These are phyloP conservation scores for Taenaris catops DNA, from an alignment of 2,888 invertebrate species.

Conservation along the genomic window DNA sequence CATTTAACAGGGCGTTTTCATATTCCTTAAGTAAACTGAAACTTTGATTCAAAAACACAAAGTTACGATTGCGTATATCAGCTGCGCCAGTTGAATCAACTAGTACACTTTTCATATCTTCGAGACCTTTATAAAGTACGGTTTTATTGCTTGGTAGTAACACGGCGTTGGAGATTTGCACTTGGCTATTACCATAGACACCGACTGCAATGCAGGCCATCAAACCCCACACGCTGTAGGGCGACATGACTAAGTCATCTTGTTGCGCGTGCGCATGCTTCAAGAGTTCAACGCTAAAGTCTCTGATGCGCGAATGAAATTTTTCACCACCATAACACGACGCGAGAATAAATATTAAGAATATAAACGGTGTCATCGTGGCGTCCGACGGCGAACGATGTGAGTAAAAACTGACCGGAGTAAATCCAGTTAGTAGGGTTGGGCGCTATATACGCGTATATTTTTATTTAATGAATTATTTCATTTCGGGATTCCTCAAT, in stretches of 20 bases:
- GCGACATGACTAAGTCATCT: not conserved
- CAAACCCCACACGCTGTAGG: not conserved
- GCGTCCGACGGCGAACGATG: not conserved
- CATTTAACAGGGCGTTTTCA: not conserved
- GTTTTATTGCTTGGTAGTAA: not conserved
- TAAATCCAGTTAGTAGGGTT: not conserved
- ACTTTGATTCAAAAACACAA: not conserved
- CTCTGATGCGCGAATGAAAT: not conserved
- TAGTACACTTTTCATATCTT: not conserved
- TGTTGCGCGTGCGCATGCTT: not conserved
- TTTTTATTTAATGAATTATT: no score
- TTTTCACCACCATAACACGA: not conserved
- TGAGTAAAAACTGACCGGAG: not conserved
- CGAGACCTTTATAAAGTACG: not conserved
- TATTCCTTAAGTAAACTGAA: not conserved
- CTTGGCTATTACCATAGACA: not conserved
- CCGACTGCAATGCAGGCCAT: not conserved
- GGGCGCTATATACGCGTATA: no score
- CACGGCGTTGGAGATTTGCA: not conserved
- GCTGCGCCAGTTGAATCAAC: not conserved
- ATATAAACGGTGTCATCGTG: not conserved
- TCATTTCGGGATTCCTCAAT: no score
- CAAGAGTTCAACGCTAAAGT: not conserved
- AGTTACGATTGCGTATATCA: not conserved
- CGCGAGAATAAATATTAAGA: not conserved